Evolutionary conservation across 1,140 invertebrate genomes (phyloP).

Genomic region (Octopus bimaculoides): DNA sequence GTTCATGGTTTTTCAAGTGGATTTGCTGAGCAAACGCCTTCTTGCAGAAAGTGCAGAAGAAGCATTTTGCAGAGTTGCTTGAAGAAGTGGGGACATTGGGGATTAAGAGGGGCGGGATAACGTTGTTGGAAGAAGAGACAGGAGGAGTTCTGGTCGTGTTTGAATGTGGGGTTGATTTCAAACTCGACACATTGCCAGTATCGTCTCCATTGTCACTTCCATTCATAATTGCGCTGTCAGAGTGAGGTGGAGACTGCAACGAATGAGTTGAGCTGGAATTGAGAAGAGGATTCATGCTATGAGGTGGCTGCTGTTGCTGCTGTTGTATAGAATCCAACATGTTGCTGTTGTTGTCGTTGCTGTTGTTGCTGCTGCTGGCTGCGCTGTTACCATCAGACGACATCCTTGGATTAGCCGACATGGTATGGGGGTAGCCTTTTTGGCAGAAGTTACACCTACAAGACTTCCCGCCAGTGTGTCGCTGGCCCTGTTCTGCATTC

Average conservation of each 20-base stretch:
- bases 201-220: no score
- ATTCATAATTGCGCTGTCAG: no score
- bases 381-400: no score
- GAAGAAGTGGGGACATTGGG: background rate
- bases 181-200: no score
- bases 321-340: background rate
- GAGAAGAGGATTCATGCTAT: background rate
- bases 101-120: background rate
- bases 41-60: conserved; percentile 19
- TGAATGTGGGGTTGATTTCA: no score
- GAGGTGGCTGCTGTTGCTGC: background rate
- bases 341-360: background rate
- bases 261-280: no score
- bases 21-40: conserved; percentile 33
- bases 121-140: no score
- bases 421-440: background rate
- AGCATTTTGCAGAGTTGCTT: background rate
- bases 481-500: background rate
- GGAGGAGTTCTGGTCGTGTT: no score
- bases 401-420: background rate
- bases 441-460: conserved; percentile 1
- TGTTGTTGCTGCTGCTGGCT: background rate
- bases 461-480: background rate
- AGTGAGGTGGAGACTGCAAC: no score
- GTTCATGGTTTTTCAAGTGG: conserved; percentile 31